Percentiles rank a stretch among this genome's conserved stretches.
Evolutionary conservation across 2,888 invertebrate species (phyloP).

Genomic region (Agonopterix alstromeriana): DNA sequence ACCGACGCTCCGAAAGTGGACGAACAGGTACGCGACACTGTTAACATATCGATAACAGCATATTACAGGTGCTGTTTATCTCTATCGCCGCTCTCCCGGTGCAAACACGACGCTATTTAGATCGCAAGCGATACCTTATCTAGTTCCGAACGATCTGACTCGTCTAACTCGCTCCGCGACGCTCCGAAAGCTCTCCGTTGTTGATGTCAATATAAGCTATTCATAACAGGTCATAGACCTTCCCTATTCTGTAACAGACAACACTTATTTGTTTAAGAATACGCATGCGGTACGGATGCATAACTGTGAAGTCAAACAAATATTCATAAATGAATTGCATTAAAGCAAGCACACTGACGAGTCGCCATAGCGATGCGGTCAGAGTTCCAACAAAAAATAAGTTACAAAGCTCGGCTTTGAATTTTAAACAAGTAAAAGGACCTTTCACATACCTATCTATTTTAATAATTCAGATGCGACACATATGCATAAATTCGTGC

Average conservation of each 20-base stretch:
- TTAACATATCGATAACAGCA: constrained; percentile 69
- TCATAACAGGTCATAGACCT: constrained; percentile 38
- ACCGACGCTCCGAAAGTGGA: constrained; percentile 71
- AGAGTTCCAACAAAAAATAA: no score
- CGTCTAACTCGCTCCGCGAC: constrained; percentile 29
- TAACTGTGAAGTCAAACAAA: constrained; percentile 32
- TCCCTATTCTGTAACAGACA: constrained; percentile 31
- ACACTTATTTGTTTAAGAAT: constrained; percentile 23
- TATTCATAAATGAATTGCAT: constrained; percentile 22
- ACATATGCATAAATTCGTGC: constrained; percentile 4
- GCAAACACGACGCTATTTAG: constrained; percentile 37
- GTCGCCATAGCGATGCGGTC: constrained; percentile 23
- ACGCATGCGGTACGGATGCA: constrained; percentile 17
- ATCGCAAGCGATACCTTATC: constrained; percentile 36
- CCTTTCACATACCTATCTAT: constrained; percentile 23
- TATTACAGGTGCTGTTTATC: constrained; percentile 58
- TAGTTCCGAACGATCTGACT: constrained; percentile 25
- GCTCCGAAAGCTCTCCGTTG: constrained; percentile 41
- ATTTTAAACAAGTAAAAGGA: constrained; percentile 27
- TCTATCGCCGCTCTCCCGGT: constrained; percentile 22
- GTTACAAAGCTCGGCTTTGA: constrained; percentile 23
- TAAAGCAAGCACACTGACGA: constrained; percentile 19
- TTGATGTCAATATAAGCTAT: constrained; percentile 27
- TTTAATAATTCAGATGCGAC: constrained; percentile 15
- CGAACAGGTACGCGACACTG: constrained; percentile 73